Percentiles rank a stretch among this genome's conserved stretches.
phyloP scores from a whole-genome alignment of 2,797 vertebrate genomes.

The Sphenopsis melanotis region DNA sequence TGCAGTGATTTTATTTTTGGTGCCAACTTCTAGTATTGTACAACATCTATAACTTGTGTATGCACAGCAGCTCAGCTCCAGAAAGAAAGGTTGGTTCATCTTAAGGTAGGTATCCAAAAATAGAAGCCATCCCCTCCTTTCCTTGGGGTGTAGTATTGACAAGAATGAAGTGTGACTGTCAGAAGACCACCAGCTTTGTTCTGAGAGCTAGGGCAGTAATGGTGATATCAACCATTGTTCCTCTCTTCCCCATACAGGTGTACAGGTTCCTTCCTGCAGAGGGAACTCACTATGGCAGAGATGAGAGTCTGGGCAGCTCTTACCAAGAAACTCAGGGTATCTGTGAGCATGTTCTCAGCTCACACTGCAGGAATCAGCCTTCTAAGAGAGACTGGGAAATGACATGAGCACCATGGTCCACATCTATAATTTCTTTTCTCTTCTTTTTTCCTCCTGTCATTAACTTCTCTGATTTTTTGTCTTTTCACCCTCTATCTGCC shows the following conservation, averaged over 20 bases:
- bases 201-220: background rate
- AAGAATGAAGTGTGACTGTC: background rate
- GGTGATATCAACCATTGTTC: background rate
- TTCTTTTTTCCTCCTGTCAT: background rate
- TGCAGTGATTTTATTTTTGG: background rate
- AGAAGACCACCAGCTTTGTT: background rate
- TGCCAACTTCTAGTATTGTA: background rate
- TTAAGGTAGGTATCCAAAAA: background rate
- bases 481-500: background rate
- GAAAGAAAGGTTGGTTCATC: background rate
- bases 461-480: background rate
- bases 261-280: background rate
- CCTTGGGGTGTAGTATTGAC: background rate
- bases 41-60: background rate
- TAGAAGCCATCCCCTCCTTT: background rate
- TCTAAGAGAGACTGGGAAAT: background rate
- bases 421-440: background rate
- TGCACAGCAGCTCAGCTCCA: background rate
- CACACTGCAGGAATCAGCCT: background rate
- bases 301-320: background rate
- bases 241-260: background rate
- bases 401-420: background rate
- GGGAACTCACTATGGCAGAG: accelerated
- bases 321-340: background rate
- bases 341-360: background rate